These are phyloP conservation scores for Drosophila quadrilineata DNA, from an alignment of 1,140 invertebrate species.

Conservation along the genomic window DNA sequence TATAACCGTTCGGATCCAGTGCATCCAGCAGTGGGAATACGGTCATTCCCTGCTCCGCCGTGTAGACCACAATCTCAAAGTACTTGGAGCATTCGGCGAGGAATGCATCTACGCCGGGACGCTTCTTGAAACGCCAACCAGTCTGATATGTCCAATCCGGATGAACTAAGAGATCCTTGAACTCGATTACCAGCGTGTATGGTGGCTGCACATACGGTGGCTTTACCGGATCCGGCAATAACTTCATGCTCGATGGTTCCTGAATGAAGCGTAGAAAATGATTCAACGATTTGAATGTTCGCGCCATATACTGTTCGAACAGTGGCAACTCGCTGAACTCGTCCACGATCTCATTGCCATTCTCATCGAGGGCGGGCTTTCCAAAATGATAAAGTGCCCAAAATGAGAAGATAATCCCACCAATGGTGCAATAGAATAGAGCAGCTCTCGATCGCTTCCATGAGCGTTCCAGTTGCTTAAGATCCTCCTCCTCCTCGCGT, in stretches of 20 bases:
- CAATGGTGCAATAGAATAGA: slow-evolving; percentile 83
- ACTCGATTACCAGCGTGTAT: slow-evolving; percentile 97
- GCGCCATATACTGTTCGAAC: slow-evolving; percentile 87
- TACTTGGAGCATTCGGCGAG: slow-evolving; percentile 93
- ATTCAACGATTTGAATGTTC: slow-evolving; percentile 88
- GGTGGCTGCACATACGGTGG: slow-evolving; percentile 97
- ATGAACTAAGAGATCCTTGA: slow-evolving; percentile 98
- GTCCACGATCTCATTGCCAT: slow-evolving; percentile 89
- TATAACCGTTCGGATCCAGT: slow-evolving; percentile 92
- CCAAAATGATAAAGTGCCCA: slow-evolving; percentile 87
- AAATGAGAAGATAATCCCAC: slow-evolving; percentile 82
- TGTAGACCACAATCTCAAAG: slow-evolving; percentile 99
- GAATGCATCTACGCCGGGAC: slow-evolving; percentile 98
- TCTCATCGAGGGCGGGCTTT: slow-evolving; percentile 86
- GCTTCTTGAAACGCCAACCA: slow-evolving; percentile 95
- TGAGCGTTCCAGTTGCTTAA: slow-evolving; percentile 83
- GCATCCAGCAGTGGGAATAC: slow-evolving; percentile 96
- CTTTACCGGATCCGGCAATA: slow-evolving; percentile 96
- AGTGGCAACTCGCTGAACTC: slow-evolving; percentile 89
- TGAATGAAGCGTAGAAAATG: slow-evolving; percentile 93
- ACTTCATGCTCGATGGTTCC: slow-evolving; percentile 96
- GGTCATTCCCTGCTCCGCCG: slow-evolving; percentile 94
- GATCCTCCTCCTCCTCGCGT: slow-evolving; percentile 72
- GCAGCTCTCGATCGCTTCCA: slow-evolving; percentile 84
- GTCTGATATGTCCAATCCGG: slow-evolving; percentile 97